Conservation (phyloP, 1,140 invertebrate genomes). For the Calosoma granatense region DNA sequence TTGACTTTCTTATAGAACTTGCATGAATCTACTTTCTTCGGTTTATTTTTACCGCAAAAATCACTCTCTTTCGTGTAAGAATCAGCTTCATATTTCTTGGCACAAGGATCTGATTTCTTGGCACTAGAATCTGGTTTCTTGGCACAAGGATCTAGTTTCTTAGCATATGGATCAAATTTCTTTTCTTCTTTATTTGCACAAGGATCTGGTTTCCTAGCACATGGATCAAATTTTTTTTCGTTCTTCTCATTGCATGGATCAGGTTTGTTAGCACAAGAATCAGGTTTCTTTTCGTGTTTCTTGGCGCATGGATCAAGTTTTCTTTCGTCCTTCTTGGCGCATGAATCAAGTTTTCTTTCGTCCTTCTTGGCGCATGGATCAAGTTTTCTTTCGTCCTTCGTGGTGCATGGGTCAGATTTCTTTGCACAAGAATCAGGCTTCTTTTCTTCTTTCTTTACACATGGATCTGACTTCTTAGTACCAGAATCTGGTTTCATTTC, state of each 20-base stretch:
- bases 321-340: neutral
- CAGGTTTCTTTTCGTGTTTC: neutral
- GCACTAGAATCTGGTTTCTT: constrained; percentile 11
- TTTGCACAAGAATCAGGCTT: constrained; percentile 7
- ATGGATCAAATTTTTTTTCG: neutral
- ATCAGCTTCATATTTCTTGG: too few species aligned
- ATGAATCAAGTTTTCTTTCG: neutral
- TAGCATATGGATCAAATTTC: neutral
- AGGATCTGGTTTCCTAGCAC: constrained; percentile 1
- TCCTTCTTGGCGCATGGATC: neutral
- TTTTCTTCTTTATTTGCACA: neutral
- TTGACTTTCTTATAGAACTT: too few species aligned
- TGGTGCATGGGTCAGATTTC: constrained; percentile 12
- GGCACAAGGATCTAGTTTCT: constrained; percentile 10
- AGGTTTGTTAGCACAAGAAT: constrained; percentile 4
- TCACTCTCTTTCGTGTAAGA: too few species aligned
- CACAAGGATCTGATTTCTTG: constrained; percentile 7
- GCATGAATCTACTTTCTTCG: too few species aligned
- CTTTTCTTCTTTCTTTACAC: constrained; percentile 12
- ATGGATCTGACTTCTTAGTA: constrained; percentile 11
- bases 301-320: neutral
- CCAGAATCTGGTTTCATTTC: constrained; percentile 6
- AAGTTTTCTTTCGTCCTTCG: neutral
- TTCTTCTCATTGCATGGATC: constrained; percentile 15
- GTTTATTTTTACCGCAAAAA: too few species aligned